Evolutionary conservation across 2,113 vertebrate genomes (phyloP), one percentile per base, ranked within the genome.

Genomic region (Campylorhamphus procurvoides): DNA sequence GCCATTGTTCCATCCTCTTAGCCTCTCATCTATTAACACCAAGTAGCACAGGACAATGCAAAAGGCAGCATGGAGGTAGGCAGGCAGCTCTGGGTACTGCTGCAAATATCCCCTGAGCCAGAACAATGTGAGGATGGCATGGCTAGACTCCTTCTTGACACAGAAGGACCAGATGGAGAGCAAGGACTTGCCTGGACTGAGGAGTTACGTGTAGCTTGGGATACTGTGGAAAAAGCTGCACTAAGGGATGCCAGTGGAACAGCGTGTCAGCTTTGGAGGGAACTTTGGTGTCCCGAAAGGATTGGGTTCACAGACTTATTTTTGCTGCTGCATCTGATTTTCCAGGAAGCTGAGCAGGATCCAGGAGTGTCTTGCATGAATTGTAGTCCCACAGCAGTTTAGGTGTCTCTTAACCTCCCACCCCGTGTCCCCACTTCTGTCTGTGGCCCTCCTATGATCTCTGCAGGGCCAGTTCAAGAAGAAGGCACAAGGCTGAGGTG

Each of bases 101-200:
- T 74, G 23, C 10, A 12, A 81, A n/a, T 8, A 17, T 7, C 8
- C 46, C 29, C 60, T 35, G 33, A 59, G 25, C 17, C 42, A 17
- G 39, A 37, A 12, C 33, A 35, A 25, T 3, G 5, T 2, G 5
- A 84, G 39, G 27, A 23, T 27, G 20, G 11, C 4, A 5, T 18
- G 19, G 14, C 53, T 67, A 7, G 7, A 14, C 2, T 19, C 9
- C 18, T 64, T 27, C 59, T 74, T 0, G 0, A 47, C 12, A 19
- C 10, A 9, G 18, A 14, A 12, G 39, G 7, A 5, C 33, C 25
- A 46, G 14, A 29, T 39, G 29, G 33, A 67, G 23, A 82, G 22
- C 0, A 0, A 40, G 24, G 29, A n/a, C 15, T 79, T 31, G 9
- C 27, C 28, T 52, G 49, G 14, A 4, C n/a, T 7, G 33, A 83